A percentile compares a stretch with the other conserved stretches of the same genome.
Evolutionary conservation across 2,797 vertebrate species (phyloP).

Genomic region (Vespertilio murinus): DNA sequence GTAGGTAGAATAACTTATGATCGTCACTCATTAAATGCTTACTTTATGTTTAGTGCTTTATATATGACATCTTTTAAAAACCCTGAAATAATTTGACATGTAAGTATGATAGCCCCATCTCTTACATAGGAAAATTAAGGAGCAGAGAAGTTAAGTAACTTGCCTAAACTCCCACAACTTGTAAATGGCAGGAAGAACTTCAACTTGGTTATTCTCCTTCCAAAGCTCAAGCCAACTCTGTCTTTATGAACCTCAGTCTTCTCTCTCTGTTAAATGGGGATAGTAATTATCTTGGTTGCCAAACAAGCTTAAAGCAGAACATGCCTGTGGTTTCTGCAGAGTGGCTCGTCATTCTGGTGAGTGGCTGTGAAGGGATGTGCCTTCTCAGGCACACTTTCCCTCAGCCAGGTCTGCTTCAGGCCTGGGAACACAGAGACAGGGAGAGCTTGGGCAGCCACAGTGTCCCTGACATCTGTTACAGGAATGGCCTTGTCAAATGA

Average conservation of each 20-base stretch:
- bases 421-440: background rate
- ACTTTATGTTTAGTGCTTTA: background rate
- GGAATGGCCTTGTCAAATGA: background rate
- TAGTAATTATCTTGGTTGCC: background rate
- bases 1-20: background rate
- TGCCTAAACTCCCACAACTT: background rate
- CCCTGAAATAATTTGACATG: background rate
- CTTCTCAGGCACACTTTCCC: background rate
- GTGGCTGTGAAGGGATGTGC: accelerated
- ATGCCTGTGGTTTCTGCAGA: background rate
- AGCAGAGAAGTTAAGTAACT: background rate
- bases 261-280: background rate
- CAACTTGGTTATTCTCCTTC: background rate
- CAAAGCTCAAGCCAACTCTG: background rate
- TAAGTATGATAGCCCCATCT: background rate
- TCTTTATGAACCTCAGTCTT: background rate
- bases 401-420: background rate
- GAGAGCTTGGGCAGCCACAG: background rate
- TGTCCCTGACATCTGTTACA: background rate
- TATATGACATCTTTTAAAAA: background rate
- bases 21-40: accelerated
- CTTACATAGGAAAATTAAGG: background rate
- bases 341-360: background rate
- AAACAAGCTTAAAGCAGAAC: background rate
- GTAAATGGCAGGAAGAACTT: background rate